Percentiles rank a stretch among this genome's conserved stretches.
phyloP scores from a whole-genome alignment of 2,797 vertebrate genomes.

The Enteromius treurensis region DNA sequence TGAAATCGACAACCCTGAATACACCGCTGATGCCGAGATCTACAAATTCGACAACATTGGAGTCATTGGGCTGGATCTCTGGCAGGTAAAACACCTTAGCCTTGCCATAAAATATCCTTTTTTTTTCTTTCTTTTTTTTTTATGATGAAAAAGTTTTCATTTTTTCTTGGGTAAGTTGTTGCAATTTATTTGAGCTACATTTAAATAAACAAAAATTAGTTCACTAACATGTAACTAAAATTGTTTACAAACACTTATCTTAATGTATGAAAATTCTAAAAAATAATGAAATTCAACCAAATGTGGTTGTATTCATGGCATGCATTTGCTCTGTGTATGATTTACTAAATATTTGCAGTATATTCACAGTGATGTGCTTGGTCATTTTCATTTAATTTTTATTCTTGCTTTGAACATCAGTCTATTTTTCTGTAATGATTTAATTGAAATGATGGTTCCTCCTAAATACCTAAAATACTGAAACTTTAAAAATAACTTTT shows the following conservation, averaged over 20 bases:
- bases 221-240: no score
- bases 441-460: background rate
- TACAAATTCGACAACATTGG: slow-evolving; percentile 78
- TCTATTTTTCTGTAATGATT: background rate
- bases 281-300: background rate
- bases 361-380: background rate
- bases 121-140: no score
- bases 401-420: background rate
- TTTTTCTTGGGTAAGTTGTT: background rate
- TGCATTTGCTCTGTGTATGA: background rate
- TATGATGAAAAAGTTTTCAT: background rate
- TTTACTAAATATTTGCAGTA: background rate
- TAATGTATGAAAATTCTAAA: background rate
- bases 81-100: slow-evolving; percentile 73
- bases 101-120: background rate
- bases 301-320: background rate
- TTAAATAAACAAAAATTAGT: no score
- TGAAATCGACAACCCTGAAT: slow-evolving; percentile 85
- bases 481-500: background rate
- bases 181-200: no score
- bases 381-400: background rate
- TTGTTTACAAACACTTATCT: no score
- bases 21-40: slow-evolving; percentile 75
- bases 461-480: background rate
- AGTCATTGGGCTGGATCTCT: slow-evolving; percentile 82